Percentiles rank a stretch among this genome's conserved stretches.
These are phyloP conservation scores for Euura saliciscinereae DNA, from an alignment of 1,140 invertebrate species.

Conservation along the genomic window DNA sequence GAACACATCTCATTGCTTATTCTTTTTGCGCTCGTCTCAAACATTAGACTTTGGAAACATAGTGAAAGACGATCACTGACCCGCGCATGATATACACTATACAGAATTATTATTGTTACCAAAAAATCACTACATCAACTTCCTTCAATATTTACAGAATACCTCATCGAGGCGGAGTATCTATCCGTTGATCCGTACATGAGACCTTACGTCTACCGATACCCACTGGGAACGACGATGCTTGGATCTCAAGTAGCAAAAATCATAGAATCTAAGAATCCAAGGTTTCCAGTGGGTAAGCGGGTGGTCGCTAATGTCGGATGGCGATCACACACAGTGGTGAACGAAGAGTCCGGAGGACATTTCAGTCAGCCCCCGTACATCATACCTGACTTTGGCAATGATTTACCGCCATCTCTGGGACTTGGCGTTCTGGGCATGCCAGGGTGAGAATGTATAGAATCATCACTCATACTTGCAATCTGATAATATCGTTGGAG, in stretches of 20 bases:
- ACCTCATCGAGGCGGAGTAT: slow-evolving; percentile 69
- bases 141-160: slow-evolving; percentile 59
- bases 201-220: slow-evolving; percentile 61
- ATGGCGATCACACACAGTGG: slow-evolving; percentile 61
- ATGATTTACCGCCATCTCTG: slow-evolving; percentile 63
- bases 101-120: too few relatives aligned
- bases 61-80: too few relatives aligned
- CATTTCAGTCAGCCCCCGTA: slow-evolving; percentile 32
- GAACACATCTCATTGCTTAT: too few relatives aligned
- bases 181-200: slow-evolving; percentile 77
- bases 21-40: too few relatives aligned
- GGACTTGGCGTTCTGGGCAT: slow-evolving; percentile 68
- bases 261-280: slow-evolving; percentile 69
- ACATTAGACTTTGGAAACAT: too few relatives aligned
- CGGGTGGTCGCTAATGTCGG: slow-evolving; percentile 65
- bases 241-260: slow-evolving; percentile 69
- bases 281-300: slow-evolving; percentile 66
- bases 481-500: slow-evolving; percentile 1
- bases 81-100: too few relatives aligned
- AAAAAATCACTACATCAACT: too few relatives aligned
- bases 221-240: slow-evolving; percentile 63
- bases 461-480: background rate
- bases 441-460: slow-evolving; percentile 62
- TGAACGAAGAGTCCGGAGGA: slow-evolving; percentile 39
- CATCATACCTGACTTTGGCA: slow-evolving; percentile 60